These are phyloP conservation scores for Palythoa heliodiscus DNA, from an alignment of 92 coral and sea anemone species.

Conservation along the genomic window DNA sequence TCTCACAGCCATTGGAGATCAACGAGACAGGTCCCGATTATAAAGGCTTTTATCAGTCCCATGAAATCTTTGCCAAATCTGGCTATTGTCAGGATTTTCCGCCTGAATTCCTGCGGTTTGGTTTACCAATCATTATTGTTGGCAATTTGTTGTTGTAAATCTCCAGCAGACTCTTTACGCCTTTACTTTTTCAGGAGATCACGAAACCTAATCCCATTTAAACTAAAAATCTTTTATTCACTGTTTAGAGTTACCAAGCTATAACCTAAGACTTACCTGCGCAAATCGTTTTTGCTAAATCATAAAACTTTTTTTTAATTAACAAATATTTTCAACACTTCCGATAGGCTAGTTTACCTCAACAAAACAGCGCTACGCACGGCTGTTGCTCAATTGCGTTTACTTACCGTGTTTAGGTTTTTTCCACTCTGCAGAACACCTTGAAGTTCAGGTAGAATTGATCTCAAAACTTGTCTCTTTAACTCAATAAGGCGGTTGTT, in stretches of 20 bases:
- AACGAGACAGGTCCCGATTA: neutral
- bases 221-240: neutral
- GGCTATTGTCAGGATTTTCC: constrained; percentile 18
- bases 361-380: constrained; percentile 5
- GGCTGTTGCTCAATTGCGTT: neutral
- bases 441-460: constrained; percentile 93
- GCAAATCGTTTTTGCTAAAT: neutral
- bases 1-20: constrained; percentile 23
- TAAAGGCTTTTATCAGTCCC: neutral
- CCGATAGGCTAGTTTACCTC: neutral
- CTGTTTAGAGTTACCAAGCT: neutral
- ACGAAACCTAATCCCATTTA: neutral
- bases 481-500: constrained; percentile 92
- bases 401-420: constrained; percentile 53
- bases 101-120: constrained; percentile 41
- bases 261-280: neutral
- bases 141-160: neutral
- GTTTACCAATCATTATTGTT: constrained; percentile 10
- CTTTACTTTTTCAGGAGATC: neutral
- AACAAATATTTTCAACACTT: constrained; percentile 11
- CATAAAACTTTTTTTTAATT: neutral
- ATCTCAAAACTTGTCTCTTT: constrained; percentile 85
- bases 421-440: constrained; percentile 84
- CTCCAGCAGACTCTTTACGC: neutral
- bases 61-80: neutral